These are phyloP conservation scores for Drosophila pseudotakahashii DNA, from an alignment of 2,888 invertebrate genomes.

Conservation along the genomic window DNA sequence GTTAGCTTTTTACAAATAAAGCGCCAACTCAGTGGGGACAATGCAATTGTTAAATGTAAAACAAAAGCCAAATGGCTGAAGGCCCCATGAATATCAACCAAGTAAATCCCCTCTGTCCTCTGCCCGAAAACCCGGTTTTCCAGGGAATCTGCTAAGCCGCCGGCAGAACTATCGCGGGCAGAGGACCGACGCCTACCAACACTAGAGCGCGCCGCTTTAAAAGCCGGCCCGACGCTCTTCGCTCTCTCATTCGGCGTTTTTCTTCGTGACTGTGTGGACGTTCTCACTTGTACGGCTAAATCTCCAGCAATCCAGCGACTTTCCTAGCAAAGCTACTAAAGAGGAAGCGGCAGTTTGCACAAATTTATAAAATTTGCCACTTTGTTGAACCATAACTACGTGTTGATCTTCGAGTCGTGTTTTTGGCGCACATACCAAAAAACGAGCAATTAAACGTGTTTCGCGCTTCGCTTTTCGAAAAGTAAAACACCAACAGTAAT, in stretches of 20 bases:
- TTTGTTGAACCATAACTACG: constrained; percentile 43
- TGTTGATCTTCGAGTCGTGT: constrained; percentile 51
- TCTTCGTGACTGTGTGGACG: constrained; percentile 76
- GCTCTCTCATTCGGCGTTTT: constrained; percentile 84
- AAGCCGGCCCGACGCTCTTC: constrained; percentile 57
- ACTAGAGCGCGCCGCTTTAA: constrained; percentile 29
- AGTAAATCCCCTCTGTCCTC: background rate
- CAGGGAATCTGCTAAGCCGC: background rate
- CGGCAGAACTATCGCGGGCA: background rate
- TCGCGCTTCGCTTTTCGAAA: constrained; percentile 68
- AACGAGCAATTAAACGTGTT: constrained; percentile 43
- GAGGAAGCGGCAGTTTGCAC: constrained; percentile 60
- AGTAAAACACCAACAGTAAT: constrained; percentile 56
- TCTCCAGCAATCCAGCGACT: constrained; percentile 56
- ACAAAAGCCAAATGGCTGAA: background rate
- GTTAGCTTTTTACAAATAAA: background rate
- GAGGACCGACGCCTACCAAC: constrained; percentile 13
- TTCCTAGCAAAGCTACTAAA: constrained; percentile 61
- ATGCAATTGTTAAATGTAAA: background rate
- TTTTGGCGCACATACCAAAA: constrained; percentile 33
- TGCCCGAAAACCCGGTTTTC: background rate
- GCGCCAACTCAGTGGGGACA: background rate
- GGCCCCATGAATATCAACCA: background rate
- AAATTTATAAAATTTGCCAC: constrained; percentile 64
- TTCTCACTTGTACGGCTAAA: constrained; percentile 50